These are phyloP conservation scores for Crematogaster levior DNA, from an alignment of 2,888 invertebrate species.

Conservation along the genomic window DNA sequence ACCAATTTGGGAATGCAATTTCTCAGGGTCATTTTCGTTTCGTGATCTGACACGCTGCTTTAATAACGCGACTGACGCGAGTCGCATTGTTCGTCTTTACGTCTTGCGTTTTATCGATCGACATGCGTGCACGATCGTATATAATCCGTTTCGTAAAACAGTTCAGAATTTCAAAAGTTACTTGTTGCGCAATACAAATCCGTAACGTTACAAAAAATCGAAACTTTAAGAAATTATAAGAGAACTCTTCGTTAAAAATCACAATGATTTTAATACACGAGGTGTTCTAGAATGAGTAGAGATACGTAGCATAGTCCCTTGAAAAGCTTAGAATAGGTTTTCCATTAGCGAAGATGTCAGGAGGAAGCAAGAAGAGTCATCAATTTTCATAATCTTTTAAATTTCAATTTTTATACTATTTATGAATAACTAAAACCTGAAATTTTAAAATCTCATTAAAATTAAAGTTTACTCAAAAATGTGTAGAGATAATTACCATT, in stretches of 20 bases:
- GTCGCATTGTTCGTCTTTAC: conserved; percentile 18
- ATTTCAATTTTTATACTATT: not conserved
- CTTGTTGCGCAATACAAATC: not conserved
- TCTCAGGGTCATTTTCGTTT: conserved; percentile 6
- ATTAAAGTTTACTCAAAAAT: not conserved
- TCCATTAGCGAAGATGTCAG: not conserved
- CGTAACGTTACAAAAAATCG: not conserved
- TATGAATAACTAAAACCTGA: not conserved
- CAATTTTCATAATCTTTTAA: conserved; percentile 18
- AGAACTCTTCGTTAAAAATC: not conserved
- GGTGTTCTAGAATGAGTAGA: not conserved
- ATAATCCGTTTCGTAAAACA: conserved; percentile 1
- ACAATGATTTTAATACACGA: not conserved
- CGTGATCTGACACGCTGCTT: conserved; percentile 6
- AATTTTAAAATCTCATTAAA: not conserved
- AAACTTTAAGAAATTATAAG: not conserved
- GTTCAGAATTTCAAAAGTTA: conserved; percentile 8
- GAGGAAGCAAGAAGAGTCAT: not conserved
- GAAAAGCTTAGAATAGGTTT: not conserved
- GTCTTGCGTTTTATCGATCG: conserved; percentile 37
- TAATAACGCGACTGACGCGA: not conserved
- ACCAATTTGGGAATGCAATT: conserved; percentile 10
- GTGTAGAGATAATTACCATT: not conserved
- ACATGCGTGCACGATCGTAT: conserved; percentile 24
- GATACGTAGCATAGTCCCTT: not conserved